Conservation (phyloP, 1,140 invertebrate genomes). For the Linepithema humile region DNA sequence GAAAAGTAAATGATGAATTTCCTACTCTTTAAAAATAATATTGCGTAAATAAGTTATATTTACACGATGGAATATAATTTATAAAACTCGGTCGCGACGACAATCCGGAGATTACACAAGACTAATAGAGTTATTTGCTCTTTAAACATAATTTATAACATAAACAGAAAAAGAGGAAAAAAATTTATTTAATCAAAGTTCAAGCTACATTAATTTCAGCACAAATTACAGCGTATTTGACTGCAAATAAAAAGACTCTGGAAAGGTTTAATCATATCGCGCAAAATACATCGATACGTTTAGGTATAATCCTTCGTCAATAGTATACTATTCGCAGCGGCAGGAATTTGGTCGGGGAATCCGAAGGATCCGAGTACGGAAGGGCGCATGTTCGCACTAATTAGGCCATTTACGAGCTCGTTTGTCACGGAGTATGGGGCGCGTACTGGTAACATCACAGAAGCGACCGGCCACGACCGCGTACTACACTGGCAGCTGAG, state of each 20-base stretch:
- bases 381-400: slow-evolving; percentile 59
- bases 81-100: too few species aligned
- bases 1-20: background rate
- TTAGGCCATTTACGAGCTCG: slow-evolving; percentile 69
- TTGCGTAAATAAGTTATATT: background rate
- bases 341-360: slow-evolving; percentile 51
- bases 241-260: background rate
- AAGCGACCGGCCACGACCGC: slow-evolving; percentile 30
- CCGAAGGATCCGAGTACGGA: slow-evolving; percentile 30
- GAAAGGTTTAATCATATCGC: background rate
- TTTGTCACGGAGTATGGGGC: slow-evolving; percentile 49
- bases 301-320: slow-evolving; percentile 24
- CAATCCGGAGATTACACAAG: background rate
- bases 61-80: background rate
- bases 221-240: too few species aligned
- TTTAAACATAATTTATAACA: background rate
- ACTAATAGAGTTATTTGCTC: background rate
- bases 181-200: background rate
- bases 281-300: background rate
- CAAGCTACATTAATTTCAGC: too few species aligned
- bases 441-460: slow-evolving; percentile 36
- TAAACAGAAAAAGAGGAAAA: background rate
- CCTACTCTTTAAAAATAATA: background rate
- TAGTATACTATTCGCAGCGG: background rate
- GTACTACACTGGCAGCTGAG: slow-evolving; percentile 14